Percentiles rank a stretch among this genome's conserved stretches.
These are phyloP conservation scores for Leptocoma aspasia DNA, from an alignment of 2,113 vertebrate genomes.

Conservation along the genomic window DNA sequence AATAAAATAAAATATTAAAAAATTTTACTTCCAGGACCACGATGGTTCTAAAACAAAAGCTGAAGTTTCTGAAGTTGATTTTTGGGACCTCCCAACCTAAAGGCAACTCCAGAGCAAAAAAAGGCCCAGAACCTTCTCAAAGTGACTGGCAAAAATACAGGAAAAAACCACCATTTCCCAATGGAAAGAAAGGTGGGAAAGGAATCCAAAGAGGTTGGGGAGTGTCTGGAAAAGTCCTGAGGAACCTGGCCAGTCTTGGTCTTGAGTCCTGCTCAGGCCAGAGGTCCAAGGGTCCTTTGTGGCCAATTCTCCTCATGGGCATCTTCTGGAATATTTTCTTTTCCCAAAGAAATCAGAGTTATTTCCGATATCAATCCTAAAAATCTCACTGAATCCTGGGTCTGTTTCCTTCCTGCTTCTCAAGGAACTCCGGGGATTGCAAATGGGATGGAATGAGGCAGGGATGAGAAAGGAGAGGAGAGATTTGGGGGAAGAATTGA, in stretches of 20 bases:
- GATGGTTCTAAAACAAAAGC: neutral
- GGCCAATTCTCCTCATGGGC: rapidly evolving
- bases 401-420: neutral
- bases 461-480: neutral
- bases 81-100: neutral
- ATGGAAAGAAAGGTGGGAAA: neutral
- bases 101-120: neutral
- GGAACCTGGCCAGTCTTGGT: neutral
- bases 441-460: rapidly evolving
- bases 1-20: neutral
- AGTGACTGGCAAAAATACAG: rapidly evolving
- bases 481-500: neutral
- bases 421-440: neutral
- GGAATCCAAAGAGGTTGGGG: neutral
- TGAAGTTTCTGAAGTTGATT: neutral
- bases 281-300: neutral
- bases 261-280: neutral
- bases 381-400: neutral
- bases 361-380: neutral
- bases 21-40: neutral
- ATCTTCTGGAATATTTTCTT: neutral
- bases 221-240: neutral
- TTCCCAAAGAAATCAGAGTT: neutral
- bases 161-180: neutral
- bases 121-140: neutral